Percentiles rank a stretch among this genome's conserved stretches.
Evolutionary conservation across 2,797 vertebrate species (phyloP).

Genomic region (Remorina albescens): DNA sequence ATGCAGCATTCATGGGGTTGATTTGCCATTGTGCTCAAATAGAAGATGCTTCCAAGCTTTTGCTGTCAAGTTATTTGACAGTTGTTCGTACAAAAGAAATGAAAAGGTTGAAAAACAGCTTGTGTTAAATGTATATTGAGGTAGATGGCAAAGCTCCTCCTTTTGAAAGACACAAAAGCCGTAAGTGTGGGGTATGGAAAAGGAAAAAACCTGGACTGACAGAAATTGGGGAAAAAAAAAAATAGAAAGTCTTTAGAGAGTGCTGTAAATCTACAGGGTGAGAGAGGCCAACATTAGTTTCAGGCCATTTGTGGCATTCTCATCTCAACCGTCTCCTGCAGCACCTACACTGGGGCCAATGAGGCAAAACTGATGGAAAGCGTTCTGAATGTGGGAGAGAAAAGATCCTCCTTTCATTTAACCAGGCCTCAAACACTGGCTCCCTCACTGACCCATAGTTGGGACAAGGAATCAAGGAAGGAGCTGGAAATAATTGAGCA

Average conservation of each 20-base stretch:
- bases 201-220: constrained; percentile 15
- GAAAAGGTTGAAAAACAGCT: constrained; percentile 59
- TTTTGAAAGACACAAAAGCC: constrained; percentile 21
- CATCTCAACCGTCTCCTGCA: constrained; percentile 74
- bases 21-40: constrained; percentile 69
- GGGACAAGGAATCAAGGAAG: constrained; percentile 44
- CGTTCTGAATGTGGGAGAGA: constrained; percentile 64
- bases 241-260: constrained; percentile 57
- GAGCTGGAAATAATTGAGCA: constrained; percentile 58
- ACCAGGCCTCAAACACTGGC: constrained; percentile 54
- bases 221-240: constrained; percentile 39
- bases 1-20: constrained; percentile 56
- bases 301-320: constrained; percentile 81
- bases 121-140: constrained; percentile 52
- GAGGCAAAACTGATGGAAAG: constrained; percentile 78
- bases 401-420: constrained; percentile 64
- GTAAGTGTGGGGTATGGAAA: constrained; percentile 14
- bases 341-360: constrained; percentile 73
- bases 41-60: constrained; percentile 58
- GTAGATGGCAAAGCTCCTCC: constrained; percentile 28
- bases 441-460: constrained; percentile 47
- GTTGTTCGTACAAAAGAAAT: constrained; percentile 64
- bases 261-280: constrained; percentile 73
- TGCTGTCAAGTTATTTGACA: constrained; percentile 64
- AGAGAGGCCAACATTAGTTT: constrained; percentile 80